A percentile compares a stretch with the other conserved stretches of the same genome.
Conservation (phyloP, 2,797 vertebrate species). For the Malurus splendens region DNA sequence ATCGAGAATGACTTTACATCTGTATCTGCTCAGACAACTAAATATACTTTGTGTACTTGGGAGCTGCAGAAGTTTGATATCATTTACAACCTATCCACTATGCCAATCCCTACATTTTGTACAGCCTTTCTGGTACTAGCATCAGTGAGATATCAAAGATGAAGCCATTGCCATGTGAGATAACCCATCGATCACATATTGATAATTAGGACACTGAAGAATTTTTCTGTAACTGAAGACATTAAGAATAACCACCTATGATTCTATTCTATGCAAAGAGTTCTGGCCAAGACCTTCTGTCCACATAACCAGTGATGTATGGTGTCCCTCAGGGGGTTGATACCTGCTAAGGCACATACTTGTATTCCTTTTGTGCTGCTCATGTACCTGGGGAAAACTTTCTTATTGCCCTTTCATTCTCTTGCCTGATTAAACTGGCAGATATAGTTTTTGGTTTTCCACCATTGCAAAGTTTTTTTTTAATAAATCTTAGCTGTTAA, state of each 20-base stretch:
- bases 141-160: not conserved
- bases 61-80: not conserved
- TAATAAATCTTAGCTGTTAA: not conserved
- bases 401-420: not conserved
- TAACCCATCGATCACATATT: not conserved
- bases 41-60: not conserved
- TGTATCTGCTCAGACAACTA: not conserved
- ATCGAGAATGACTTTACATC: not conserved
- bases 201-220: not conserved
- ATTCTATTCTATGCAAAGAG: not conserved
- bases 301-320: no score
- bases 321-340: not conserved
- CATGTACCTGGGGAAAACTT: not conserved
- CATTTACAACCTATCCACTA: not conserved
- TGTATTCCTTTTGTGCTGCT: not conserved
- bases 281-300: not conserved
- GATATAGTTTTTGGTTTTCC: not conserved
- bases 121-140: not conserved
- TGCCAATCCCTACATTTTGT: not conserved
- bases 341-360: no score
- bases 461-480: not conserved
- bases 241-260: not conserved
- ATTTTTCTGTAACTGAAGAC: not conserved
- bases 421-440: not conserved
- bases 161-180: not conserved